A percentile compares a stretch with the other conserved stretches of the same genome.
Evolutionary conservation across 2,113 vertebrate species (phyloP).

Genomic region (Esox niger): DNA sequence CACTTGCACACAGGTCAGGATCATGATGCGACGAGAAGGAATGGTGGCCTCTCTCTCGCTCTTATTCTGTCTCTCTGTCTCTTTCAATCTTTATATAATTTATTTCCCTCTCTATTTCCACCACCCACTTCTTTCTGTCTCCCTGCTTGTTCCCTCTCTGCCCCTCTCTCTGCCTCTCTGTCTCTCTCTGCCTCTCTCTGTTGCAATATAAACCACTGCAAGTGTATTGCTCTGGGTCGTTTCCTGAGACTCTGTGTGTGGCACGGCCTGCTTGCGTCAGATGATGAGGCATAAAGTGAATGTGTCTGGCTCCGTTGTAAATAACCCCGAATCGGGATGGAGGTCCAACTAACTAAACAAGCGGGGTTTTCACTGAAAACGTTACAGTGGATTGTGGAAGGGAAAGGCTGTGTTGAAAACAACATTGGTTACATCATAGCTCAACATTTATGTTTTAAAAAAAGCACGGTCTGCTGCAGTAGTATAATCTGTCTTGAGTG

Average conservation of each 20-base stretch:
- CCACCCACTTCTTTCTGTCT: neutral
- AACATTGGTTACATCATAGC: slow-evolving; percentile 42
- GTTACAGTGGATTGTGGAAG: slow-evolving; percentile 44
- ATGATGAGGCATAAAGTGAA: slow-evolving; percentile 63
- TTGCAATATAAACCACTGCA: slow-evolving; percentile 56
- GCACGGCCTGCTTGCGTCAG: slow-evolving; percentile 58
- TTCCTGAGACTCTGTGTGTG: slow-evolving; percentile 70
- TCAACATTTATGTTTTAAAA: slow-evolving; percentile 40
- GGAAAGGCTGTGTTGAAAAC: neutral
- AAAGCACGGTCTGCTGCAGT: slow-evolving; percentile 43
- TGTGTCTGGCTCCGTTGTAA: slow-evolving; percentile 60
- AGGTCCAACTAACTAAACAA: slow-evolving; percentile 56
- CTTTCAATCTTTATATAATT: neutral
- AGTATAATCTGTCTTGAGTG: too few species aligned
- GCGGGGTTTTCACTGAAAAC: slow-evolving; percentile 44
- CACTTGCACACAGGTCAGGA: slow-evolving; percentile 57
- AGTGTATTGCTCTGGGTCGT: slow-evolving; percentile 60
- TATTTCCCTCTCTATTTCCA: neutral
- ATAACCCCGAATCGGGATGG: slow-evolving; percentile 53
- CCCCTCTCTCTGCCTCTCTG: neutral
- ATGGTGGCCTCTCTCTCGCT: slow-evolving; percentile 13
- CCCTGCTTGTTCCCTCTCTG: slow-evolving; percentile 17
- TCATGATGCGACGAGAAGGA: slow-evolving; percentile 53
- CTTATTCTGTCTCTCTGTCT: slow-evolving; percentile 10
- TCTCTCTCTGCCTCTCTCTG: neutral